phyloP scores from a whole-genome alignment of 2,888 invertebrate genomes.

The Heliconius ethilla region DNA sequence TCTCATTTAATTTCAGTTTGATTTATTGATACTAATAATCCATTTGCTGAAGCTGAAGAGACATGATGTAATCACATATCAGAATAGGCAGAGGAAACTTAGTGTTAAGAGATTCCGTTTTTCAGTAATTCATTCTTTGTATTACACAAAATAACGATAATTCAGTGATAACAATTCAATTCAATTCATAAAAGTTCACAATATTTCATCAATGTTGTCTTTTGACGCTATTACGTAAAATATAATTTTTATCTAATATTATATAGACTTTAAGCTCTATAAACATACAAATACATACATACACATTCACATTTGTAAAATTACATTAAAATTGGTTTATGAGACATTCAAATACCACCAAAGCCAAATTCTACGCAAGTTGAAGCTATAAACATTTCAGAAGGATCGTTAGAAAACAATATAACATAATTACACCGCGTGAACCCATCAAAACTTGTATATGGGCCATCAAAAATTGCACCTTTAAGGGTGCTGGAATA shows the following conservation, averaged over 20 bases:
- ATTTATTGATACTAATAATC: no score
- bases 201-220: no score
- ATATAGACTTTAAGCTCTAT: background rate
- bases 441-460: conserved; percentile 63
- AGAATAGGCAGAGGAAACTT: no score
- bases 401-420: conserved; percentile 54
- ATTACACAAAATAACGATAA: no score
- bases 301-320: background rate
- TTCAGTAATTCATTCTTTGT: no score
- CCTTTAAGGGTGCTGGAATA: conserved; percentile 51
- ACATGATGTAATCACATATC: no score
- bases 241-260: background rate
- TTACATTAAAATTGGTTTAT: conserved; percentile 12
- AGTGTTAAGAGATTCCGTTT: no score
- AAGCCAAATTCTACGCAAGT: conserved; percentile 18
- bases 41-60: no score
- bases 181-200: no score
- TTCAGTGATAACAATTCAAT: no score
- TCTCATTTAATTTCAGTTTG: no score
- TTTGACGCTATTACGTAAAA: no score
- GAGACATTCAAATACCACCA: conserved; percentile 16
- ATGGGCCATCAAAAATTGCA: conserved; percentile 70
- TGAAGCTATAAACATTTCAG: conserved; percentile 32
- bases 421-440: conserved; percentile 65
- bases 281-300: background rate